phyloP scores from a whole-genome alignment of 1,140 invertebrate genomes.

The Amphibalanus amphitrite region DNA sequence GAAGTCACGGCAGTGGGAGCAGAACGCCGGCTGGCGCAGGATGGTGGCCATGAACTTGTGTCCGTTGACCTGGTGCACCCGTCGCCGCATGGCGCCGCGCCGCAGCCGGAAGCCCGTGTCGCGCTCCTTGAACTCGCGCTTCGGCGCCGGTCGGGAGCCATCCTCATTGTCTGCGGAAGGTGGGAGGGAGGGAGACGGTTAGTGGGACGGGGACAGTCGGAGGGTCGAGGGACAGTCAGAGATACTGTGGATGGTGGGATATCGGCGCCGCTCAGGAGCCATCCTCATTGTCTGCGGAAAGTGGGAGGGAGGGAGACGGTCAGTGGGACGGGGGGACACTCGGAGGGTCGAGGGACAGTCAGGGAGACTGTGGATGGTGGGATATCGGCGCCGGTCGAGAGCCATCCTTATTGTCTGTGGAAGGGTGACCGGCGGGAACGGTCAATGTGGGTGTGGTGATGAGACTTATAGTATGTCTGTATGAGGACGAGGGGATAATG shows the following conservation, averaged over 20 bases:
- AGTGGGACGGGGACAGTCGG: neutral
- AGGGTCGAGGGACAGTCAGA: neutral
- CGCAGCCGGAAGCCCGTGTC: conserved; percentile 72
- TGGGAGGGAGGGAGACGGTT: neutral
- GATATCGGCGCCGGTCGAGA: conserved; percentile 18
- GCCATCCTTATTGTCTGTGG: neutral
- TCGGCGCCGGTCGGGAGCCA: conserved; percentile 18
- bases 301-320: neutral
- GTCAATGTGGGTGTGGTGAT: neutral
- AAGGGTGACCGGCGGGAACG: neutral
- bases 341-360: neutral
- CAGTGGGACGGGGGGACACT: neutral
- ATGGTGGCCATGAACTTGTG: conserved; percentile 99
- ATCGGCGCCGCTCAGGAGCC: conserved; percentile 18
- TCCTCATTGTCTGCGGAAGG: neutral
- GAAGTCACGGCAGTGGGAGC: conserved; percentile 93
- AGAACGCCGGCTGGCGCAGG: conserved; percentile 95
- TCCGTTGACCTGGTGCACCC: conserved; percentile 88
- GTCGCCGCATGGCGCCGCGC: conserved; percentile 79
- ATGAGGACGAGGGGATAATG: no score
- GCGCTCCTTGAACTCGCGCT: conserved; percentile 81
- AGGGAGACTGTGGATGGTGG: neutral
- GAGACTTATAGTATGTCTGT: no score
- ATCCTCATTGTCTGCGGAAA: neutral
- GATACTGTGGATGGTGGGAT: neutral